Evolutionary conservation across 2,888 invertebrate species (phyloP), one percentile per base, ranked within the genome.

Genomic region (Lasius fuliginosus): DNA sequence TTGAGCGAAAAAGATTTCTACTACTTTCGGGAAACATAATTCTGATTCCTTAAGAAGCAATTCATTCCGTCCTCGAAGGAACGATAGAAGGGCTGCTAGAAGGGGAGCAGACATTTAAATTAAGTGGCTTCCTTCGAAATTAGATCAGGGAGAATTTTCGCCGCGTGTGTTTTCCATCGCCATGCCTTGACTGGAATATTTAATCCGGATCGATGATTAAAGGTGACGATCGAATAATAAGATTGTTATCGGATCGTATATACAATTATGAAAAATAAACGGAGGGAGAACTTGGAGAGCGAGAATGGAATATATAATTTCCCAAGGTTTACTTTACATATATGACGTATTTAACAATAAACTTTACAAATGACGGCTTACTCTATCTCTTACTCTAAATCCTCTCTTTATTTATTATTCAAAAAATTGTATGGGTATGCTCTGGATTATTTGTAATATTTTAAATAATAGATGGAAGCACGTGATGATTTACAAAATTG

Each of bases 41-140:
- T 94, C 91, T 88, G 90, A 90, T 93, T 93, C 90, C 92, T 93
- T 93, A 93, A 93, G 94, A 92, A 93, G 93, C 93, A 94, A 94
- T 94, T 94, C 94, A 94, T 94, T 93, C 88, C 88, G 88, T 92
- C 90, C 92, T 90, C 92, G 73, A 84, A 90, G 91, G 90, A 85
- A 90, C 90, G 88, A 89, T 90, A 91, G 85, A 84, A 56, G 77
- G 86, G 53, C 36, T 85, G 46, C n/a, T 56, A 77, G 65, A 81
- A 67, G 75, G 84, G 85, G 5, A 36, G 69, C 46, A 85, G 90
- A 90, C 88, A 91, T 94, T 94, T 92, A 93, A 94, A 94, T 94
- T 93, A 92, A 94, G 93, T 93, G 92, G 92, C 89, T 93, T 91
- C 91, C 93, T 92, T 92, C 90, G 92, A 93, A 94, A 94, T 94